A percentile compares a stretch with the other conserved stretches of the same genome.
Conservation (phyloP, 2,113 vertebrate species). For the Megalops atlanticus region DNA sequence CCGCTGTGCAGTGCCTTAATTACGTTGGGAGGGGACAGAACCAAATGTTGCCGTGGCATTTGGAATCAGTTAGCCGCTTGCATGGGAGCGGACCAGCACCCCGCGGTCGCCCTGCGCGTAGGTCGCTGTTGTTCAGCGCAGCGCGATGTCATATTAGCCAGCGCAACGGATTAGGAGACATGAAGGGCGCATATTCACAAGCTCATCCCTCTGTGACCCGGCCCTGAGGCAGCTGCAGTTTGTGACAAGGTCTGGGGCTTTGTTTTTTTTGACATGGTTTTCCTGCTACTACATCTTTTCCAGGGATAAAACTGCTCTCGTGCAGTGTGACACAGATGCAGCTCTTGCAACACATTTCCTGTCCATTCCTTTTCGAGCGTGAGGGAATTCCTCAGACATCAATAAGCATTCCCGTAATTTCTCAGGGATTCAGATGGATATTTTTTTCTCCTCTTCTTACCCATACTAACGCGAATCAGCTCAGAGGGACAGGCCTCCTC, state of each 20-base stretch:
- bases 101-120: not conserved
- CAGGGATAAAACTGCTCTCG: too few species aligned
- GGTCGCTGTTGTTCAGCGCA: not conserved
- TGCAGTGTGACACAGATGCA: too few species aligned
- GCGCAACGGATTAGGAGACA: not conserved
- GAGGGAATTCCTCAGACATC: too few species aligned
- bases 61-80: not conserved
- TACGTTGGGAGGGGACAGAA: not conserved
- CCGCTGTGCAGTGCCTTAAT: not conserved
- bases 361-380: too few species aligned
- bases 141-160: not conserved
- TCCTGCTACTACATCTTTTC: too few species aligned
- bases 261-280: too few species aligned
- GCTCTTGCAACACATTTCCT: too few species aligned
- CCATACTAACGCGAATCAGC: too few species aligned
- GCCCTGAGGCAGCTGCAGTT: not conserved
- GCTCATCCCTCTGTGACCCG: not conserved
- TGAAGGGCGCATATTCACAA: not conserved
- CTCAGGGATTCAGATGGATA: too few species aligned
- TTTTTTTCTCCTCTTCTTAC: too few species aligned
- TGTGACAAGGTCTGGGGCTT: not conserved
- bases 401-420: too few species aligned
- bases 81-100: not conserved
- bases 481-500: too few species aligned
- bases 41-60: constrained; percentile 1